phyloP scores from a whole-genome alignment of 1,140 invertebrate genomes.

The Akabosia matsudoensis region DNA sequence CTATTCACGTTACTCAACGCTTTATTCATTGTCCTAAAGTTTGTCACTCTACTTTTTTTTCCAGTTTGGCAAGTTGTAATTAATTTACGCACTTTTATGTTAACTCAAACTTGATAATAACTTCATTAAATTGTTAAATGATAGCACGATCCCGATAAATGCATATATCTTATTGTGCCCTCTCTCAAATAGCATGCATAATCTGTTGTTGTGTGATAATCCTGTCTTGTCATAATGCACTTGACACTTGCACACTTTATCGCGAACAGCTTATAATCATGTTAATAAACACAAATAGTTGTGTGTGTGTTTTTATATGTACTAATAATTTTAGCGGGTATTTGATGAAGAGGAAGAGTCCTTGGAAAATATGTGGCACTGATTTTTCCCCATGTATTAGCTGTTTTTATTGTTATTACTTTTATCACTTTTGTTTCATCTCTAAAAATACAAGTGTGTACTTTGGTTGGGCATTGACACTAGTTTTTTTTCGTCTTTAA shows the following conservation, averaged over 20 bases:
- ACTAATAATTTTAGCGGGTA: slow-evolving; percentile 24
- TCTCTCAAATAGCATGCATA: too few species aligned
- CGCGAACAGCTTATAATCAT: neutral
- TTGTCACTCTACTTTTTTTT: neutral
- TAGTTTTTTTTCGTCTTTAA: too few species aligned
- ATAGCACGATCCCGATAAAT: neutral
- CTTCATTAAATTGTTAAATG: neutral
- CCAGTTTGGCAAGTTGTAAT: neutral
- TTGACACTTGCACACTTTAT: neutral
- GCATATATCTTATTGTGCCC: neutral
- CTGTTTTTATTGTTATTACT: neutral
- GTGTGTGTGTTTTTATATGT: slow-evolving; percentile 17
- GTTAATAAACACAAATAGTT: neutral
- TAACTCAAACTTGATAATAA: neutral
- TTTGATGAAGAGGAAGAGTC: slow-evolving; percentile 17
- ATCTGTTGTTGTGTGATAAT: too few species aligned
- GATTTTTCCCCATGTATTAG: neutral
- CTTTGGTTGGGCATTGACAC: neutral
- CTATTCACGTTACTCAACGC: neutral
- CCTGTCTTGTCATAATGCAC: too few species aligned
- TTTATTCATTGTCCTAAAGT: neutral
- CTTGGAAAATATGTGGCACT: neutral
- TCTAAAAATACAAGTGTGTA: neutral
- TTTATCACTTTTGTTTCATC: neutral
- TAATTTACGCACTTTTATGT: neutral